Percentiles rank a stretch among this genome's conserved stretches.
Evolutionary conservation across 2,888 invertebrate species (phyloP).

Genomic region (Tachina lurida): DNA sequence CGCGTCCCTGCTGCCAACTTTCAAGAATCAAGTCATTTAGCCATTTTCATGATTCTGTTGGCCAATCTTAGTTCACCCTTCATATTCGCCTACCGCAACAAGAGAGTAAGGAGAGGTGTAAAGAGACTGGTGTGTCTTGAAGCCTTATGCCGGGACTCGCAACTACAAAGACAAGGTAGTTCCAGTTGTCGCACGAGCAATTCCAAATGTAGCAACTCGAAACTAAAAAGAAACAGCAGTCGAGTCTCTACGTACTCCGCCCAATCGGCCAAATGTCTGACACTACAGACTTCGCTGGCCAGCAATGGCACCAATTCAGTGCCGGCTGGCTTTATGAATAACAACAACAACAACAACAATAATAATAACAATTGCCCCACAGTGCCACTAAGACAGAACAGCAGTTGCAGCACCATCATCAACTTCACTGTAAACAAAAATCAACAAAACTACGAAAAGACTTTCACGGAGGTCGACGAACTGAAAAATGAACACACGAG

Average conservation of each 20-base stretch:
- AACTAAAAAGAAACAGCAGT: constrained; percentile 81
- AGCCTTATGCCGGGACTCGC: constrained; percentile 75
- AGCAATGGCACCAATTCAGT: constrained; percentile 71
- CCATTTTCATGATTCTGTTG: constrained; percentile 82
- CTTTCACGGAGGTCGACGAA: constrained; percentile 57
- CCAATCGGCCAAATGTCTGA: constrained; percentile 81
- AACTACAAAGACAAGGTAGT: constrained; percentile 78
- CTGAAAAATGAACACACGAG: constrained; percentile 28
- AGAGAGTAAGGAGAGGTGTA: constrained; percentile 83
- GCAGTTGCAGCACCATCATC: constrained; percentile 80
- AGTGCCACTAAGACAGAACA: constrained; percentile 76
- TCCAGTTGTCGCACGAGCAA: constrained; percentile 78
- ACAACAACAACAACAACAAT: constrained; percentile 32
- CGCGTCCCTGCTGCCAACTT: constrained; percentile 80
- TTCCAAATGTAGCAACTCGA: constrained; percentile 74
- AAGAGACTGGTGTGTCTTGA: constrained; percentile 81
- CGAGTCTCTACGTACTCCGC: constrained; percentile 82
- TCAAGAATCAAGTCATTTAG: constrained; percentile 80
- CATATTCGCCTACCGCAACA: constrained; percentile 83
- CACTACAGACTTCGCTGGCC: constrained; percentile 78
- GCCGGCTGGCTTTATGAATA: constrained; percentile 5
- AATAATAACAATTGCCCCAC: constrained; percentile 60
- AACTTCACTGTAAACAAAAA: constrained; percentile 73
- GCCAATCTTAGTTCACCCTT: constrained; percentile 83
- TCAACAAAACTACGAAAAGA: constrained; percentile 70